Conservation (phyloP, 2,797 vertebrate species). For the Trichosurus vulpecula region DNA sequence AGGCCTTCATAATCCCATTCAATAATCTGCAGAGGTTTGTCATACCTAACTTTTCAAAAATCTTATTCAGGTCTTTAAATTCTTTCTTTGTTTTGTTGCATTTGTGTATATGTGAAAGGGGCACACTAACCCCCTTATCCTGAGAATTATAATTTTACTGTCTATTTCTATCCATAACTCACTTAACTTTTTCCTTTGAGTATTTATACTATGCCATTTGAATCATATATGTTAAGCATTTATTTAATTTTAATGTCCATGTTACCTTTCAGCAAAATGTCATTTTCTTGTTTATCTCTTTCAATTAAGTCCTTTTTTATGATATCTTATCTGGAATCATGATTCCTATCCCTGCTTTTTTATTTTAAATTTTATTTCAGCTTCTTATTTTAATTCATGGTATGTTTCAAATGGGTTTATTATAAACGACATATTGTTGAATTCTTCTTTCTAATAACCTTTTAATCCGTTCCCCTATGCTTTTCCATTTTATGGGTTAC, state of each 20-base stretch:
- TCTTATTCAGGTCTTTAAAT: neutral
- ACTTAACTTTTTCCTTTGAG: neutral
- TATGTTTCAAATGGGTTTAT: neutral
- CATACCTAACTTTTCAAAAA: neutral
- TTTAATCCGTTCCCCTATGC: neutral
- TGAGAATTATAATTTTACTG: neutral
- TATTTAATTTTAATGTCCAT: neutral
- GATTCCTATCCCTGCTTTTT: neutral
- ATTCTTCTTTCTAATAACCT: neutral
- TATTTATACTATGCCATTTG: too few relatives aligned
- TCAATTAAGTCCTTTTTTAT: neutral
- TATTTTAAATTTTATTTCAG: neutral
- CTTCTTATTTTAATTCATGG: neutral
- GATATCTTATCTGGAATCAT: neutral
- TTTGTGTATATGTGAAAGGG: too few relatives aligned
- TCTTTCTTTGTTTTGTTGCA: neutral
- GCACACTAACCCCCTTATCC: too few relatives aligned
- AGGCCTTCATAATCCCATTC: neutral
- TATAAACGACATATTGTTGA: neutral
- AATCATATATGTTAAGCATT: too few relatives aligned
- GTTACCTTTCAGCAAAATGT: neutral
- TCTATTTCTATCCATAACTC: neutral
- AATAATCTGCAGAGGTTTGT: neutral
- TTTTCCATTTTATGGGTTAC: neutral
- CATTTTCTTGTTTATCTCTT: neutral